Conservation (phyloP, 2,888 invertebrate genomes). For the Hyppa rectilinea region DNA sequence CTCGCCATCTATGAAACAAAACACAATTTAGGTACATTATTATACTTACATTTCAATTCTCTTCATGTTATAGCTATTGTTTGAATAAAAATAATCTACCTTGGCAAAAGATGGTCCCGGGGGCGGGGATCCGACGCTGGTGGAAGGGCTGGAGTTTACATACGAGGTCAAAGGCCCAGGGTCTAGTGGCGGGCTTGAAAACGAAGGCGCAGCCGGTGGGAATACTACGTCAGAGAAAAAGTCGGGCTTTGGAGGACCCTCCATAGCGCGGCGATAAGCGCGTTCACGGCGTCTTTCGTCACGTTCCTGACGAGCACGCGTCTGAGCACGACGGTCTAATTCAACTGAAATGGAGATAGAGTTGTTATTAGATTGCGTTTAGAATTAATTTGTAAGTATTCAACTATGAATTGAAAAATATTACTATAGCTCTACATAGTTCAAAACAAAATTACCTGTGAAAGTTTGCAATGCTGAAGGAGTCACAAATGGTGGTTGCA, state of each 20-base stretch:
- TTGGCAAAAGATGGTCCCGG: conserved; percentile 87
- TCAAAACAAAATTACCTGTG: conserved; percentile 89
- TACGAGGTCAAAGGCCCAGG: conserved; percentile 61
- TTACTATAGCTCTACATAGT: neutral
- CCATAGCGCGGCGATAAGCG: conserved; percentile 93
- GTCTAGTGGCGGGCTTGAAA: conserved; percentile 69
- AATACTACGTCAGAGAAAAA: conserved; percentile 89
- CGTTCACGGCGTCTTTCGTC: conserved; percentile 95
- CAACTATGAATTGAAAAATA: neutral
- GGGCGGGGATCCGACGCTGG: conserved; percentile 74
- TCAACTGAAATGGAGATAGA: conserved; percentile 90
- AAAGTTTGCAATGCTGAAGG: conserved; percentile 93
- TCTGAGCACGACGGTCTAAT: conserved; percentile 92
- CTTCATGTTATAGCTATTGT: neutral
- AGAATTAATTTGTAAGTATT: neutral
- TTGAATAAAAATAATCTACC: conserved; percentile 69
- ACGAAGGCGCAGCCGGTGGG: conserved; percentile 78
- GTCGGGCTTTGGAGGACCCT: conserved; percentile 92
- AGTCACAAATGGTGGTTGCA: conserved; percentile 94
- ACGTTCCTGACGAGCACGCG: conserved; percentile 93
- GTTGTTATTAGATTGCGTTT: neutral
- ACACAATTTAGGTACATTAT: neutral
- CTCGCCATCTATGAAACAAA: conserved; percentile 84
- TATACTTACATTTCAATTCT: neutral
- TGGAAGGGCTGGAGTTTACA: conserved; percentile 65